Evolutionary conservation across 2,888 invertebrate genomes (phyloP).

Genomic region (Ligdia adustata): DNA sequence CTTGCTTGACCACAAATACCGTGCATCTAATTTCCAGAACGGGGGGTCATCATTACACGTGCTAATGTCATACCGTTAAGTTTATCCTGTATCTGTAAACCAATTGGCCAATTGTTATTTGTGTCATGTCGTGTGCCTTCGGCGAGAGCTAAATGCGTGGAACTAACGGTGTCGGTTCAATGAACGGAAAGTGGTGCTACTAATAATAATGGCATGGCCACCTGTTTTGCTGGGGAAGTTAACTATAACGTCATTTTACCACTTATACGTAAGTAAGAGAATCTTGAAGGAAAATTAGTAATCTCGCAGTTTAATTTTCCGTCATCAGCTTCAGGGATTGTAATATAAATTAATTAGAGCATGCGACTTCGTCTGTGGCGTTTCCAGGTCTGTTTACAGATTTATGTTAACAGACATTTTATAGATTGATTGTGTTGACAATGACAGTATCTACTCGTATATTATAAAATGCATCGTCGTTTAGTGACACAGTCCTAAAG

Average conservation of each 20-base stretch:
- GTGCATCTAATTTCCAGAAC: slow-evolving; percentile 7
- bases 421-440: too few species aligned
- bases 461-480: too few species aligned
- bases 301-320: slow-evolving; percentile 28
- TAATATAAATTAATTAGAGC: slow-evolving; percentile 16
- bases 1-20: background rate
- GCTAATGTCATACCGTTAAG: slow-evolving; percentile 38
- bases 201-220: slow-evolving; percentile 77
- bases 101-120: slow-evolving; percentile 75
- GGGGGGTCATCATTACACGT: slow-evolving; percentile 8
- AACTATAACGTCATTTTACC: slow-evolving; percentile 3
- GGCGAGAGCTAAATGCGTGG: slow-evolving; percentile 76
- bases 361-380: background rate
- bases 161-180: slow-evolving; percentile 80
- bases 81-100: slow-evolving; percentile 50
- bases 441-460: too few species aligned
- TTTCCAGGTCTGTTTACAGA: slow-evolving; percentile 1
- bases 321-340: slow-evolving; percentile 15
- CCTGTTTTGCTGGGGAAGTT: slow-evolving; percentile 69
- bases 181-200: slow-evolving; percentile 73
- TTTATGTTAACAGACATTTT: too few species aligned
- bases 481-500: too few species aligned
- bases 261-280: slow-evolving; percentile 3
- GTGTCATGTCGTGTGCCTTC: slow-evolving; percentile 68
- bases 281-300: slow-evolving; percentile 32